A percentile compares a stretch with the other conserved stretches of the same genome.
Evolutionary conservation across 2,888 invertebrate genomes (phyloP).

Genomic region (Phengaris arion): DNA sequence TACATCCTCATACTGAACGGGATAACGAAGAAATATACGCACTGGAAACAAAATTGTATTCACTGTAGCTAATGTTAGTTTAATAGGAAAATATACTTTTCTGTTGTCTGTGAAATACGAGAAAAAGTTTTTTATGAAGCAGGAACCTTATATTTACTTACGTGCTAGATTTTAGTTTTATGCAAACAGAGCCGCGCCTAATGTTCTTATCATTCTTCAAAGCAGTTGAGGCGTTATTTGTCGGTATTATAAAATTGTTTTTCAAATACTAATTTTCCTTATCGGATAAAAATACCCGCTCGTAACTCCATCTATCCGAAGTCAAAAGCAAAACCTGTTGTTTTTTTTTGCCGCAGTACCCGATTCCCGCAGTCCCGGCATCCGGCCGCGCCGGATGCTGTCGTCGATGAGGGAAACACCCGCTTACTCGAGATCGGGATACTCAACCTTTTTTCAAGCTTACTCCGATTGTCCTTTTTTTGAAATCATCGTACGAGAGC

Average conservation of each 20-base stretch:
- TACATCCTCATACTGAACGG: conserved; percentile 33
- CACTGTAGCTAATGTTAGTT: conserved; percentile 9
- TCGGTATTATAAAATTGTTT: no score
- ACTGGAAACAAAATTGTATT: conserved; percentile 21
- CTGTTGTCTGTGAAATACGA: not conserved
- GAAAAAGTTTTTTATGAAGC: not conserved
- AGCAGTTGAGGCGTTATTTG: no score
- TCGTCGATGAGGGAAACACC: conserved; percentile 29
- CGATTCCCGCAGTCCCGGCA: conserved; percentile 6
- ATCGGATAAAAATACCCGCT: no score
- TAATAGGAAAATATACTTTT: not conserved
- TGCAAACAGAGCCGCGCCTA: no score
- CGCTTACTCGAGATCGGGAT: conserved; percentile 23
- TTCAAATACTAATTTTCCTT: no score
- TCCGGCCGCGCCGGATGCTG: conserved; percentile 28
- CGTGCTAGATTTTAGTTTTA: no score
- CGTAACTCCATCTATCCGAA: not conserved
- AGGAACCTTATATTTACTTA: not conserved
- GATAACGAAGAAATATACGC: conserved; percentile 25
- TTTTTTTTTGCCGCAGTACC: conserved; percentile 8
- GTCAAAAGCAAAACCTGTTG: not conserved
- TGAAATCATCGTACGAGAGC: not conserved
- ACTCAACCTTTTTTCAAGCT: not conserved
- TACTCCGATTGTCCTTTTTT: conserved; percentile 1
- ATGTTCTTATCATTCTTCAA: no score